These are phyloP conservation scores for Plumapathes pennacea DNA, from an alignment of 92 coral and sea anemone genomes.

Conservation along the genomic window DNA sequence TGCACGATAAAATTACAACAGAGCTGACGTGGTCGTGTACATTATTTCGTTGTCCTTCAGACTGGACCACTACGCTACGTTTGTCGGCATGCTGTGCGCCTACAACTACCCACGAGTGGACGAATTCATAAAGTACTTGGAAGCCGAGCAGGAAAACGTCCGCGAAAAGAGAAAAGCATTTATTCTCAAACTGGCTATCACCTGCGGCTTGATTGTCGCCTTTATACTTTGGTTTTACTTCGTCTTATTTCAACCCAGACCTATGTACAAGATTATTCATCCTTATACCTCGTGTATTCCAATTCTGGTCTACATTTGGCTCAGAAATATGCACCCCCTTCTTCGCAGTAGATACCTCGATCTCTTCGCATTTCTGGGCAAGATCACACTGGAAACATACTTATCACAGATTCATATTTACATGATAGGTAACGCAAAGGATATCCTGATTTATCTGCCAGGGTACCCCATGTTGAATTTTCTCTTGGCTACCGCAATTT, in stretches of 20 bases:
- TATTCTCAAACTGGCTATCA: conserved; percentile 57
- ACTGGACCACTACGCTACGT: conserved; percentile 86
- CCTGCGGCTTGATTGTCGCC: conserved; percentile 46
- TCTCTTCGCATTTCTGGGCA: conserved; percentile 94
- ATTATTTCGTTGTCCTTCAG: conserved; percentile 33
- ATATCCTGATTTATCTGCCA: conserved; percentile 67
- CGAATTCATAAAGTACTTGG: conserved; percentile 74
- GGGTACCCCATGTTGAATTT: conserved; percentile 95
- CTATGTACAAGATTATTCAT: conserved; percentile 67
- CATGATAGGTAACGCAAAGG: conserved; percentile 93
- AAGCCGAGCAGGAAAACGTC: conserved; percentile 64
- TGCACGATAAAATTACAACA: no score
- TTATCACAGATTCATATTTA: conserved; percentile 95
- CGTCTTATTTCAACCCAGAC: conserved; percentile 64
- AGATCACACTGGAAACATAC: conserved; percentile 88
- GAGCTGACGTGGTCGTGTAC: no score
- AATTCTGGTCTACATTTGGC: conserved; percentile 78
- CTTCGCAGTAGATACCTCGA: conserved; percentile 77
- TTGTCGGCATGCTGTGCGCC: conserved; percentile 97
- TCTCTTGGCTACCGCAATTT: conserved; percentile 69
- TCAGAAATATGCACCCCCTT: conserved; percentile 77
- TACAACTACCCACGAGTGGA: conserved; percentile 96
- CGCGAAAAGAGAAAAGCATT: conserved; percentile 44
- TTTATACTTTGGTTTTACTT: conserved; percentile 80
- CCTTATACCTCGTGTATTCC: conserved; percentile 85